Base-by-base conservation (phyloP, 2,888 invertebrate species). In the Agrochola lota region DNA sequence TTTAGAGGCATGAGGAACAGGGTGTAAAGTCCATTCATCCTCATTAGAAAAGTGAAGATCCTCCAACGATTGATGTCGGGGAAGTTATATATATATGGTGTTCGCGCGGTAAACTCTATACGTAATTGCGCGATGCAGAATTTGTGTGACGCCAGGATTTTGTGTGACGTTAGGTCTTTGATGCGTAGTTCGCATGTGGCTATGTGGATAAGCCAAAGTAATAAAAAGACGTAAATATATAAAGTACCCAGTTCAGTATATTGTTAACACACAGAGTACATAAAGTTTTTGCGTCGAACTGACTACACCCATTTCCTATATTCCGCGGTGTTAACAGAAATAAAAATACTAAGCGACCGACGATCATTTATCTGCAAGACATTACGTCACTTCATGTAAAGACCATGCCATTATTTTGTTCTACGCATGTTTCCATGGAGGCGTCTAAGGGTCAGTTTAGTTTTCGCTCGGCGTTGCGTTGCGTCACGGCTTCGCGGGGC, bases 301-400 rank as follows among this genome's bases (percentile, higher is more conserved):
- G 23, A 73, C 20, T 8, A 26, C 73, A 70, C 17, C 23, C 23
- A 23, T 23, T 43, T 55, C 26, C 40, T 73, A 40, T n/a, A 59
- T 59, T 17, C 35, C 35, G 55, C 0, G 4, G 17, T 55, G 12
- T n/a, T 55, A 69, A 40, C 20, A 60, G 5, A 43, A 40, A 15
- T 30, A 4, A 62, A 30, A 62, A 30, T 43, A 71, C 23, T 43
- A n/a, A 35, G 17, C 1, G 20, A 64, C n/a, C 8, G 20, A n/a
- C 8, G 11, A 35, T 49, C 64, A 71, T 71, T 64, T 49, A n/a
- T 71, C 20, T 71, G 20, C 2, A 46, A n/a, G 17, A 35, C 66
- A 49, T 17, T 60, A 35, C 7, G 30, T n/a, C 46, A 63, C 63
- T 9, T 23, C 15, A 26, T 55, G 55, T 40, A 12, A 70, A 57